Base-by-base conservation (phyloP, 2,797 vertebrate species). In the Nyctalus aviator region DNA sequence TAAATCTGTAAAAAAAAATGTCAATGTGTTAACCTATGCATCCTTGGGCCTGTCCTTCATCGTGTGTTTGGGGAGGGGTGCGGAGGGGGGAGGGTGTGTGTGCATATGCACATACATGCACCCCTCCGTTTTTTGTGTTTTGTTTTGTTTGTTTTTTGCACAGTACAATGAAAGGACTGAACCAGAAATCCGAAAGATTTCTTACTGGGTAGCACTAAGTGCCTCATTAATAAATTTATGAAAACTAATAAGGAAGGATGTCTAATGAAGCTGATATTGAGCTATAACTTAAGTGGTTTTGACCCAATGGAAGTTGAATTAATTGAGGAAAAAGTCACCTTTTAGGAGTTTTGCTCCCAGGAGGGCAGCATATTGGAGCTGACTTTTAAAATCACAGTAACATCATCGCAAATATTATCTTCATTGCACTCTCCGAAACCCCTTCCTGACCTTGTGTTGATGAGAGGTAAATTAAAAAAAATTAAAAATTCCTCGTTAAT, bases 221-320 rank as follows among this genome's bases (percentile, higher is more conserved):
- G 53, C 23, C 32, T 86, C 71, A 37, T 32, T 85, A 76, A 25
- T 71, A 79, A 44, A 71, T 85, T 90, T 85, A 68, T 87, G 69
- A 95, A 91, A 77, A 94, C 66, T 71, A 86, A n/a, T 83, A 88
- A 91, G 32, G 83, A 84, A 84, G 14, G 25, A 37, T 75, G 57
- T 83, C 75, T 92, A 91, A 68, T 73, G 32, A 84, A 79, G 17
- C 23, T 44, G 35, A 81, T 68, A 92, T 25, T 57, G 23, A 30
- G 12, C 55, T 86, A 8, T 68, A 81, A 82, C 41, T 77, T 91
- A 77, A 94, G 72, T 93, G 62, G 13, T 77, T 94, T 82, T 72
- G 82, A 78, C 20, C 14, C 41, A n/a, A 1, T 59, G 20, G 62
- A 84, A 83, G n/a, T 30, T 93, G 76, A 94, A 78, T 55, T 90